These are phyloP conservation scores for Sciurus niger DNA, from an alignment of 2,113 vertebrate genomes.

Conservation along the genomic window DNA sequence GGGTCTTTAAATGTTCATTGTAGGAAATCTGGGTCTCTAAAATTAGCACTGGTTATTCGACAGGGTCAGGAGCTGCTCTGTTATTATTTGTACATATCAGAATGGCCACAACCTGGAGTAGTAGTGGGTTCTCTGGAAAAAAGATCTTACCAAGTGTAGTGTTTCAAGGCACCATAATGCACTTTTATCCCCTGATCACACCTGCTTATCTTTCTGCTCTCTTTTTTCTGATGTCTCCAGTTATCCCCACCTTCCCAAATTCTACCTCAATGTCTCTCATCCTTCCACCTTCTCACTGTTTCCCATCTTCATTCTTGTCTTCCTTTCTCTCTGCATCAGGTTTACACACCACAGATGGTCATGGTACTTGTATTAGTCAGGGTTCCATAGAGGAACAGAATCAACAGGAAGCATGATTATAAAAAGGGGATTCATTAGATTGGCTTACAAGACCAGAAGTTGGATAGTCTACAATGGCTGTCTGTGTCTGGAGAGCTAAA, in stretches of 20 bases:
- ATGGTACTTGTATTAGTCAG: background rate
- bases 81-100: background rate
- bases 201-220: background rate
- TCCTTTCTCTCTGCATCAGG: background rate
- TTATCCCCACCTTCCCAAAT: background rate
- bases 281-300: background rate
- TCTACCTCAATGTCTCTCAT: background rate
- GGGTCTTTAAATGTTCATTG: conserved; percentile 75
- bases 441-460: too few relatives aligned
- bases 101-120: background rate
- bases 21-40: conserved; percentile 81
- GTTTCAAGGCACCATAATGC: background rate
- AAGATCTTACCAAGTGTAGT: background rate
- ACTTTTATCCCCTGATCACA: background rate
- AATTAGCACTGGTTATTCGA: conserved; percentile 63
- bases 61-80: conserved; percentile 5
- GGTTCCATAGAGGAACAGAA: too few relatives aligned
- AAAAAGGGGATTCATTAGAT: too few relatives aligned
- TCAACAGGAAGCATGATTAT: too few relatives aligned
- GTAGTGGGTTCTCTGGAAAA: background rate
- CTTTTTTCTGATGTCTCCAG: background rate
- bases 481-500: too few relatives aligned
- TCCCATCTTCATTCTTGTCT: background rate
- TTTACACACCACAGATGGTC: background rate
- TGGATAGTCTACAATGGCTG: too few relatives aligned